Evolutionary conservation across 1,140 invertebrate species (phyloP), one percentile per base, ranked within the genome.

Genomic region (Musca domestica): DNA sequence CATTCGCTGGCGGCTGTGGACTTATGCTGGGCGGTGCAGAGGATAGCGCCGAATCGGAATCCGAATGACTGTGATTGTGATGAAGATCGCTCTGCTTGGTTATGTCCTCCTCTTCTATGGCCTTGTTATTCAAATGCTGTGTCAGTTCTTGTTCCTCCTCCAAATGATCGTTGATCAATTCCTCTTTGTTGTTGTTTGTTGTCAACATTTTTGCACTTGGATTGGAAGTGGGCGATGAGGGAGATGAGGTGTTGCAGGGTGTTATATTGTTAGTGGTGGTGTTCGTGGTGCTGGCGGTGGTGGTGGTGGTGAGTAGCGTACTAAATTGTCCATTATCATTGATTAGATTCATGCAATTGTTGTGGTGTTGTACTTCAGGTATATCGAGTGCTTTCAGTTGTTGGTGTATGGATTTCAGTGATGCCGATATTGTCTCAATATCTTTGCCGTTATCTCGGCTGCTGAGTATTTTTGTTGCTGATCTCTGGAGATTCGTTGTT

Each of bases 1-100:
- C 78, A 54, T 73, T 73, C 1, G 76, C 74, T 6, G 77, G 80
- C 61, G 81, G 81, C 69, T 81, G 80, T 25, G 80, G 81, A 67
- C 81, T 81, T 54, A 81, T 78, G 9, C 80, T 82, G 7, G 78
- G 76, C 63, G 81, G 81, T 52, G 80, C 80, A 48, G 81, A 82
- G 25, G 81, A 82, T 25, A 81, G 54, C 1, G 80, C 81, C n/a
- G 81, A 82, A 67, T 82, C 81, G 52, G 79, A 79, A 64, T 82
- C 81, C 51, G 80, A 81, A 52, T 75, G 76, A 70, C 72, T 69
- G 41, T 80, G 75, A 74, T 81, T 63, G 34, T 52, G 22, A n/a
- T 52, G 23, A 9, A 52, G 27, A 19, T 65, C 14, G 52, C 9
- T 23, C 49, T 56, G 77, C 75, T 74, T 79, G 64, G 71, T 66